Conservation (phyloP, 1,140 invertebrate genomes). For the Caerostris darwini region DNA sequence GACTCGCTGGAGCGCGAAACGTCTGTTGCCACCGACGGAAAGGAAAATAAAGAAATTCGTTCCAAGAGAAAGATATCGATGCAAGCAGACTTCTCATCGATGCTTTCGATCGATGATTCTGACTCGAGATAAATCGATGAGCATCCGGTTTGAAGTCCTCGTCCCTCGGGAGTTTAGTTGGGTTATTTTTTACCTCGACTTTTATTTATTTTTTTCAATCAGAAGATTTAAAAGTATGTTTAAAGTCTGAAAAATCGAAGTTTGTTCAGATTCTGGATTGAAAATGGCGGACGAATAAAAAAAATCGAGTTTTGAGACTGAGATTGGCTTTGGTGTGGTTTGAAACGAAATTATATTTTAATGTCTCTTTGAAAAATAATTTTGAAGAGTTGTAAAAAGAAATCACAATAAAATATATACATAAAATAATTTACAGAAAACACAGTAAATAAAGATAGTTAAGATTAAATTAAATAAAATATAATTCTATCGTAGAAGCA, state of each 20-base stretch:
- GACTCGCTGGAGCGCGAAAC: constrained; percentile 42
- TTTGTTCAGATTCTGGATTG: not conserved
- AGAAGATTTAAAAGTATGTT: not conserved
- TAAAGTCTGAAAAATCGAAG: constrained; percentile 34
- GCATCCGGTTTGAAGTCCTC: not conserved
- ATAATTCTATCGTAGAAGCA: too few relatives aligned
- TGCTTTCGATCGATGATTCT: constrained; percentile 39
- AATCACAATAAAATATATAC: not conserved
- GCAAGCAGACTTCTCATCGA: constrained; percentile 50
- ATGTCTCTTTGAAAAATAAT: not conserved
- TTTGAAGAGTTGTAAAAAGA: not conserved
- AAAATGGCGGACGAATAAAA: not conserved
- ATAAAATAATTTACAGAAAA: too few relatives aligned
- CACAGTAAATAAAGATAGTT: too few relatives aligned
- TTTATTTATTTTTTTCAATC: not conserved
- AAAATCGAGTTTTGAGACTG: too few relatives aligned
- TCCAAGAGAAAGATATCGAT: not conserved
- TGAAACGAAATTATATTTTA: not conserved
- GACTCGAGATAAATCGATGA: constrained; percentile 46
- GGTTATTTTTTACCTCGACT: not conserved
- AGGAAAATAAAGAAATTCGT: constrained; percentile 12
- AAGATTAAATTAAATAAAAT: too few relatives aligned
- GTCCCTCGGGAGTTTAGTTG: not conserved
- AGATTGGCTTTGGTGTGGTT: too few relatives aligned
- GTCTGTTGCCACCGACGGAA: constrained; percentile 36